Base-by-base conservation (phyloP, 1,140 invertebrate genomes). In the Caenorhabditis remanei region DNA sequence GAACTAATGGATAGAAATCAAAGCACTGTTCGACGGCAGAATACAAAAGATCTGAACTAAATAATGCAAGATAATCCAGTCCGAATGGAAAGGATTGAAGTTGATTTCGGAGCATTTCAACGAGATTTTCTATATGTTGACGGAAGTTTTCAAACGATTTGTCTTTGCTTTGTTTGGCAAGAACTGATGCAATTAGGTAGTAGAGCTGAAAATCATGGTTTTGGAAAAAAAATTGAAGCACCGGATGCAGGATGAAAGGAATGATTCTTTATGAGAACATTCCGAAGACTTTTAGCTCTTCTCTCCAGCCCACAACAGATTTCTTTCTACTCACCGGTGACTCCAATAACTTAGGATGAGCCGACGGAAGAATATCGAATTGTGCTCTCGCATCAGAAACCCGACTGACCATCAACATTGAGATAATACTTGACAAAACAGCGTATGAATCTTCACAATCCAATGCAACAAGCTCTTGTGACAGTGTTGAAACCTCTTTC, bases 41-140 rank as follows among this genome's bases (percentile, higher is more conserved):
- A 50, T 97, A 92, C 40, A 97, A 93, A 89, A 98, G 96, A 93
- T 97, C 96, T 4, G 96, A 96, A 94, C 98, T 96, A 41, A 99
- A 93, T 53, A 94, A 91, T 19, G 94, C 94, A 9, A 97, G 94
- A 92, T 97, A 98, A 2, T 95, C 93, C 16, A 95, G 93, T 40
- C 96, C 96, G 90, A 96, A 96, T 0, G 95, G 94, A 67, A 95
- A 92, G 3, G 93, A 93, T 88, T 95, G 94, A 9, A 95, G 16
- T 43, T 85, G 84, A 32, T 58, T 63, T 63, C 61, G 58, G 21
- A 63, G 84, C 56, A 50, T 85, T 32, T 58, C 61, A 32, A 85
- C 21, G 6, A 85, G 46, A 40, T 85, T 63, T 50, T 85, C 84
- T 9, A 85, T 85, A 40, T 85, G 56, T 67, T 63, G 56, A 50